Evolutionary conservation across 2,797 vertebrate species (phyloP).

Genomic region (Oophaga sylvatica): DNA sequence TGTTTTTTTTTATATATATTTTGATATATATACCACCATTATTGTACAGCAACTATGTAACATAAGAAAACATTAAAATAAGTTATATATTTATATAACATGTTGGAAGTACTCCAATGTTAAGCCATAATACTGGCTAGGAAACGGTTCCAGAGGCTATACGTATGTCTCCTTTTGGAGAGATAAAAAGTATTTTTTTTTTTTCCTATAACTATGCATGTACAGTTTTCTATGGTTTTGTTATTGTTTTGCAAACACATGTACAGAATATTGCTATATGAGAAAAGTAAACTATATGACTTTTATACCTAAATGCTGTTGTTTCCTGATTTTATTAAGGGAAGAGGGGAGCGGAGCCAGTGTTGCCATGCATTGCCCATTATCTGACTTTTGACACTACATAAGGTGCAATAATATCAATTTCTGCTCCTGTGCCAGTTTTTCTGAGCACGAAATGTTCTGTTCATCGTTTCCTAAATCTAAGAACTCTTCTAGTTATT

Average conservation of each 20-base stretch:
- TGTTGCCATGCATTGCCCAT: not conserved
- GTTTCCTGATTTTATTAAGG: not conserved
- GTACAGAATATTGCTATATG: constrained; percentile 58
- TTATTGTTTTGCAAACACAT: constrained; percentile 47
- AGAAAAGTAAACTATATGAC: constrained; percentile 59
- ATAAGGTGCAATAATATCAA: too few relatives aligned
- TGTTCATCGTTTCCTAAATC: too few relatives aligned
- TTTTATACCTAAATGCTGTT: constrained; percentile 48
- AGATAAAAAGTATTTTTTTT: constrained; percentile 55
- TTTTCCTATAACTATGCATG: constrained; percentile 59
- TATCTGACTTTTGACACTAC: too few relatives aligned
- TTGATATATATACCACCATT: constrained; percentile 51
- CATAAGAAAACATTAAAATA: constrained; percentile 52
- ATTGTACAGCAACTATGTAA: constrained; percentile 60
- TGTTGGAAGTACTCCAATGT: constrained; percentile 59
- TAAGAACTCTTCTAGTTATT: too few relatives aligned
- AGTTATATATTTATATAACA: constrained; percentile 63
- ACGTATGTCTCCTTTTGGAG: constrained; percentile 59
- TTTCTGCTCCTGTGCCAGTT: too few relatives aligned
- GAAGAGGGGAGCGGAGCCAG: not conserved
- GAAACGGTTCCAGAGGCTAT: constrained; percentile 53
- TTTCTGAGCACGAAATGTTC: too few relatives aligned
- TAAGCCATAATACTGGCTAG: constrained; percentile 60
- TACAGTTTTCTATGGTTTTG: constrained; percentile 53
- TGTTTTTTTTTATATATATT: constrained; percentile 54